Percentiles rank a stretch among this genome's conserved stretches.
phyloP scores from a whole-genome alignment of 2,113 vertebrate species.

The Ramphastos sulfuratus region DNA sequence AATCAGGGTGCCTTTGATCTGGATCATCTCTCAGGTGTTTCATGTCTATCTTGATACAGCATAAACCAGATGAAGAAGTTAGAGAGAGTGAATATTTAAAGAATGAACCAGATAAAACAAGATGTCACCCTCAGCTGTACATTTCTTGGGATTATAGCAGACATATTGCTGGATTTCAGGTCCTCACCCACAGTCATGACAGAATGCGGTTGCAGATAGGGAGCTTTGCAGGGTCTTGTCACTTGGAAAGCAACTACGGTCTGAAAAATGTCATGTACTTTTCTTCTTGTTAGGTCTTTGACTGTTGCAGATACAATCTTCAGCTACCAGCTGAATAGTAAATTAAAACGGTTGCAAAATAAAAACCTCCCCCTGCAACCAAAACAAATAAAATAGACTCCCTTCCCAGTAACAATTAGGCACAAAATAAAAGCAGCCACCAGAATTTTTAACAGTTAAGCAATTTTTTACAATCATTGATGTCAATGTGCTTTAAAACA shows the following conservation, averaged over 20 bases:
- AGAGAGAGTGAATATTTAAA: slow-evolving; percentile 13
- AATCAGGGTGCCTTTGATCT: neutral
- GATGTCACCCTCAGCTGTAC: neutral
- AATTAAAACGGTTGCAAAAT: neutral
- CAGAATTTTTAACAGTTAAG: neutral
- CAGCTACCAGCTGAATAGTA: neutral
- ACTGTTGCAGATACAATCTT: neutral
- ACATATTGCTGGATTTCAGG: slow-evolving; percentile 19
- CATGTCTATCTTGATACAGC: neutral
- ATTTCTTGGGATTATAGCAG: slow-evolving; percentile 12
- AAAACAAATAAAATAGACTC: neutral
- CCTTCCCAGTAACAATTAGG: neutral
- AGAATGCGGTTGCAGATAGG: neutral
- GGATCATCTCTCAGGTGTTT: neutral
- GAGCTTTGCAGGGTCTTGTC: slow-evolving; percentile 40
- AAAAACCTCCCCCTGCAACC: neutral
- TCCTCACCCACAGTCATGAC: neutral
- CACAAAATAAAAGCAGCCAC: neutral
- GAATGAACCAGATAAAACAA: slow-evolving; percentile 31
- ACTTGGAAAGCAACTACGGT: neutral
- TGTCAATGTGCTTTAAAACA: neutral
- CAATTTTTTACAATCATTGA: neutral
- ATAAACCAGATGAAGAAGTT: neutral
- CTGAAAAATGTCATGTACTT: neutral
- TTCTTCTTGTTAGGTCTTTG: neutral